phyloP scores from a whole-genome alignment of 2,113 vertebrate species.

The Carassius gibelio region DNA sequence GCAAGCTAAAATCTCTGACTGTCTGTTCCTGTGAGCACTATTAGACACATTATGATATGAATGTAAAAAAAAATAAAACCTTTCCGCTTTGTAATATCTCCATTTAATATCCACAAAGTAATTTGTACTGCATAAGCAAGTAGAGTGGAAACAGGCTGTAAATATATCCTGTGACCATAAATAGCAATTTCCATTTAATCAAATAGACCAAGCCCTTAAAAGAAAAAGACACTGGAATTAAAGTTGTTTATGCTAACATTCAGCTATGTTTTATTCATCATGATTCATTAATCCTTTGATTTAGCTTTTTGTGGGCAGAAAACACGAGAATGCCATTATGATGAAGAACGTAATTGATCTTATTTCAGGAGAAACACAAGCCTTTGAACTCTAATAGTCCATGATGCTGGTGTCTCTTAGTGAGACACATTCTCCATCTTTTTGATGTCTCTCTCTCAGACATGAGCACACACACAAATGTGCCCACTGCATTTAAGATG shows the following conservation, averaged over 20 bases:
- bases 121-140: conserved; percentile 41
- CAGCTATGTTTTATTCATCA: conserved; percentile 35
- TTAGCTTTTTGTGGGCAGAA: conserved; percentile 43
- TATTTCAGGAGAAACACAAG: conserved; percentile 41
- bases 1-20: not conserved
- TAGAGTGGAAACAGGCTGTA: not conserved
- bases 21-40: not conserved
- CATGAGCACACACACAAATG: not conserved
- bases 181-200: conserved; percentile 31
- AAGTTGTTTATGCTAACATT: conserved; percentile 44
- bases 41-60: not conserved
- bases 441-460: conserved; percentile 32
- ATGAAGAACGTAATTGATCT: conserved; percentile 51
- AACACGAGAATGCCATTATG: conserved; percentile 51
- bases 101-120: conserved; percentile 25
- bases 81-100: not conserved
- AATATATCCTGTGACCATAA: conserved; percentile 40
- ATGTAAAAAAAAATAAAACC: conserved; percentile 16
- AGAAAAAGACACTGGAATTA: conserved; percentile 44
- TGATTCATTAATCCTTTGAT: conserved; percentile 38
- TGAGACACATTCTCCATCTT: conserved; percentile 29
- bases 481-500: not conserved
- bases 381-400: conserved; percentile 54
- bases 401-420: conserved; percentile 22
- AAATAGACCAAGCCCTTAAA: conserved; percentile 10